Conservation (phyloP, 1,140 invertebrate genomes). For the Diorhabda elongata region DNA sequence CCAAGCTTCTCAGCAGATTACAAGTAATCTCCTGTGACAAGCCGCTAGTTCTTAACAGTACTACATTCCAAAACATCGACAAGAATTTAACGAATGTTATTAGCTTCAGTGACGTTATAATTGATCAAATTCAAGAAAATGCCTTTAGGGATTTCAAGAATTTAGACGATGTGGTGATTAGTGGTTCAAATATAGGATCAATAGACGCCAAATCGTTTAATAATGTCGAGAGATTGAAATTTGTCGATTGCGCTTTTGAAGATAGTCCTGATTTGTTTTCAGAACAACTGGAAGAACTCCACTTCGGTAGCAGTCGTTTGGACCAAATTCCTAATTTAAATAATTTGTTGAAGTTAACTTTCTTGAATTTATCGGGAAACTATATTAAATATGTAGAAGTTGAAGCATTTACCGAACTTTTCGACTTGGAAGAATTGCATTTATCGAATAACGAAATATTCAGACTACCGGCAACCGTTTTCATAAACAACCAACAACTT, state of each 20-base stretch:
- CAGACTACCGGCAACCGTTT: constrained; percentile 31
- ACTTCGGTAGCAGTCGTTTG: constrained; percentile 37
- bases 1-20: constrained; percentile 16
- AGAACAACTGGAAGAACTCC: constrained; percentile 34
- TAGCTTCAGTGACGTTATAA: constrained; percentile 28
- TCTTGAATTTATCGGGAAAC: constrained; percentile 39
- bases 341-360: constrained; percentile 29
- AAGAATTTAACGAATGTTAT: constrained; percentile 22
- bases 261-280: constrained; percentile 34
- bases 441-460: constrained; percentile 41
- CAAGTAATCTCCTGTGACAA: constrained; percentile 22
- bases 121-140: constrained; percentile 28
- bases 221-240: constrained; percentile 27
- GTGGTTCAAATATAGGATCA: constrained; percentile 27
- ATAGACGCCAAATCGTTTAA: constrained; percentile 34
- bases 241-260: constrained; percentile 29
- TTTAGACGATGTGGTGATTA: constrained; percentile 30
- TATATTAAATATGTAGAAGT: constrained; percentile 34
- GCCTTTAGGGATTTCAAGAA: constrained; percentile 28
- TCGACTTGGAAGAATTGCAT: constrained; percentile 35
- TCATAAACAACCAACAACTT: constrained; percentile 33
- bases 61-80: constrained; percentile 20
- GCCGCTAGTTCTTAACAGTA: constrained; percentile 23
- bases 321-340: constrained; percentile 33
- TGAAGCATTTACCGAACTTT: constrained; percentile 33